phyloP scores from a whole-genome alignment of 2,888 invertebrate species.

The Nomada lathburiana region DNA sequence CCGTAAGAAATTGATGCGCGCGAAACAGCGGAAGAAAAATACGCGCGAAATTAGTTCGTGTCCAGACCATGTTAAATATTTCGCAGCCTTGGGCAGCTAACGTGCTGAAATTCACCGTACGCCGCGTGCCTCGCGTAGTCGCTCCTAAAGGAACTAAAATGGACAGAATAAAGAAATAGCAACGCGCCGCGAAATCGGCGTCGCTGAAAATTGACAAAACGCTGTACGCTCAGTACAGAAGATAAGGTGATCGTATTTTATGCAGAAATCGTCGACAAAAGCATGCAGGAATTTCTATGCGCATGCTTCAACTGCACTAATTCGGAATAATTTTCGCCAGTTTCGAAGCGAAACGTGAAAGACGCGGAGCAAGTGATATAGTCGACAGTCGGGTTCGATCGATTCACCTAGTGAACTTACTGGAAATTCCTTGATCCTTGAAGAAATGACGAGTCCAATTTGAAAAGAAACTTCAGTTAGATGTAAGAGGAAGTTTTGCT shows the following conservation, averaged over 20 bases:
- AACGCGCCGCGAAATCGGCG: neutral
- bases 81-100: constrained; percentile 13
- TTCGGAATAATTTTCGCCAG: neutral
- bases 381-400: neutral
- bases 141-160: neutral
- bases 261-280: neutral
- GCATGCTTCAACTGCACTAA: neutral
- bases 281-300: neutral
- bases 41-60: constrained; percentile 32
- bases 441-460: constrained; percentile 6
- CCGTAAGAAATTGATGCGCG: constrained; percentile 38
- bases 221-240: neutral
- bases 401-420: neutral
- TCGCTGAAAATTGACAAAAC: constrained; percentile 3
- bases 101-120: constrained; percentile 5
- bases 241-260: neutral
- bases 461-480: constrained; percentile 11
- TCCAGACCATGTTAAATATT: constrained; percentile 39
- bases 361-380: no score
- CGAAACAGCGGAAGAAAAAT: constrained; percentile 32
- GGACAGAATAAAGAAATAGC: neutral
- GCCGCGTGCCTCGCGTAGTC: neutral
- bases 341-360: neutral
- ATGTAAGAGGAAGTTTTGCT: neutral
- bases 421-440: neutral